Base-by-base conservation (phyloP, 2,797 vertebrate genomes). In the Psittacula echo region DNA sequence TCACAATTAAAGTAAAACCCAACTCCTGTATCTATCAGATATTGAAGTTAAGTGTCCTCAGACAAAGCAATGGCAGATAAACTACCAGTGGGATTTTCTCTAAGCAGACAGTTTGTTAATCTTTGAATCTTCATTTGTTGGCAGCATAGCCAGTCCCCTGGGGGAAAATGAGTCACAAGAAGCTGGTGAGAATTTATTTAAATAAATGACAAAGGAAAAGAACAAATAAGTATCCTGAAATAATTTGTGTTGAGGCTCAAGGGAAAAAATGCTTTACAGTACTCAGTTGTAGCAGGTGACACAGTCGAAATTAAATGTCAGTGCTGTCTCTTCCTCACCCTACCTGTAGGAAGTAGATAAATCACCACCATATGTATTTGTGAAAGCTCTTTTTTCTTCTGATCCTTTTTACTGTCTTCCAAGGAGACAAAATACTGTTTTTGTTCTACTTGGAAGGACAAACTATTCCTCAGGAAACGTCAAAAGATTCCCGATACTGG, bases 161-260 rank as follows among this genome's bases (percentile, higher is more conserved):
- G 21, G 21, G 4, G 9, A 7, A 89, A 82, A 81, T 79, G 51
- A 96, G 67, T 95, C 92, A 97, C 29, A 81, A 81, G 45, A 75
- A 61, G 61, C 23, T 73, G 39, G 11, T 60, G 39, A 92, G 48
- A 90, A 72, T 85, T 64, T 27, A 62, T 72, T 95, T 94, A 78
- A 79, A 88, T 67, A 90, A 91, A 87, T 80, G 42, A 90, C 61
- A 85, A 85, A 78, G 67, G 47, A 68, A 95, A 85, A 85, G 64
- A 91, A 82, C 67, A 94, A 91, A 29, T 51, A 79, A 53, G 39
- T 56, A 61, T 92, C 87, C 89, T 51, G 53, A 71, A 95, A 89
- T 22, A 62, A 37, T 37, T 51, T 54, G 10, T 76, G 32, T 58
- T 76, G 29, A 83, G 50, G 41, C 86, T 68, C n/a, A 77, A 68